Evolutionary conservation across 2,113 vertebrate genomes (phyloP).

Genomic region (Pterocles orientalis): DNA sequence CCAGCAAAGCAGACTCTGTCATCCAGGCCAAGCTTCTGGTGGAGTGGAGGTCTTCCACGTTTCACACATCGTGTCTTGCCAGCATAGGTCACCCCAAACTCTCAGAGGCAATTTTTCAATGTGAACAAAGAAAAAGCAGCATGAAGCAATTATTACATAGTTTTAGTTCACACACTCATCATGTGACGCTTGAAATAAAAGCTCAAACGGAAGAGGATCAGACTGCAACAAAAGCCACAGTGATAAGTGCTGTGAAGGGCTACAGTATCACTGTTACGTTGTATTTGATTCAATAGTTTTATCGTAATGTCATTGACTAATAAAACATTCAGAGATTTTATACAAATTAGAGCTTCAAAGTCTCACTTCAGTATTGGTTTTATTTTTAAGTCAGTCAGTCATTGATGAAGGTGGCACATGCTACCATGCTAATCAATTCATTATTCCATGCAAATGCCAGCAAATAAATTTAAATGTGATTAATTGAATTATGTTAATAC

Average conservation of each 20-base stretch:
- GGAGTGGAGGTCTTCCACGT: neutral
- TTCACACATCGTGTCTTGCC: neutral
- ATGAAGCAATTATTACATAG: neutral
- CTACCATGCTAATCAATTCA: neutral
- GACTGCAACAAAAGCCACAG: neutral
- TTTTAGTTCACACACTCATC: neutral
- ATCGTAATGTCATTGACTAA: neutral
- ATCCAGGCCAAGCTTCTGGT: neutral
- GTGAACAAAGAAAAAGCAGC: neutral
- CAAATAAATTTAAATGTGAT: conserved; percentile 36
- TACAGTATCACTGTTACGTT: neutral
- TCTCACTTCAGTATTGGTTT: neutral
- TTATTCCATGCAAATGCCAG: conserved; percentile 23
- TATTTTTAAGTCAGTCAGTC: neutral
- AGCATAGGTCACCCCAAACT: neutral
- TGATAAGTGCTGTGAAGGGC: neutral
- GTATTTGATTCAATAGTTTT: neutral
- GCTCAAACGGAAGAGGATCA: neutral
- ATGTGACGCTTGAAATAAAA: neutral
- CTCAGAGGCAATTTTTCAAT: neutral
- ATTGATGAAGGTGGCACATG: neutral
- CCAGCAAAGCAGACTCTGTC: neutral
- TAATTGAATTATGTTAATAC: conserved; percentile 14
- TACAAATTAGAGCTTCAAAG: neutral
- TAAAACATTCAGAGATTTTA: neutral